These are phyloP conservation scores for Aldrovandia affinis DNA, from an alignment of 2,797 vertebrate species.

Conservation along the genomic window DNA sequence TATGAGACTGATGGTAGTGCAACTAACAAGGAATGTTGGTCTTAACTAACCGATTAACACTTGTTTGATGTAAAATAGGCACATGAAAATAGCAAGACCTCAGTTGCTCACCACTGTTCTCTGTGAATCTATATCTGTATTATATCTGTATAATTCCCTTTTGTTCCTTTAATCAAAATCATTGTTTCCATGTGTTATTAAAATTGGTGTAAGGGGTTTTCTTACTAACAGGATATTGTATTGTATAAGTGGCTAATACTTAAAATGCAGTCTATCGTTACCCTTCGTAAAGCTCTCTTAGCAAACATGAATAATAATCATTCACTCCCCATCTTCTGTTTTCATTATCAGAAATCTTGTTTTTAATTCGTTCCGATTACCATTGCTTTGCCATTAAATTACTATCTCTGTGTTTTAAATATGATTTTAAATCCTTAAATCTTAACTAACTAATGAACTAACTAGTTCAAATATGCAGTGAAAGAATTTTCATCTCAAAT, in stretches of 20 bases:
- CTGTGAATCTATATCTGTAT: too few relatives aligned
- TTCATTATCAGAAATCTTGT: neutral
- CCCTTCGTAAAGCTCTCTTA: too few relatives aligned
- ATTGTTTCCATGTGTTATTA: too few relatives aligned
- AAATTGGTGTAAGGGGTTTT: too few relatives aligned
- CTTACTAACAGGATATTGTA: too few relatives aligned
- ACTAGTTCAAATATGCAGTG: slow-evolving; percentile 23
- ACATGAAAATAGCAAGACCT: neutral
- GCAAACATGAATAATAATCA: too few relatives aligned
- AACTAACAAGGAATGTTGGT: neutral
- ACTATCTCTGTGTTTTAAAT: slow-evolving; percentile 11
- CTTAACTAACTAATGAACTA: slow-evolving; percentile 18
- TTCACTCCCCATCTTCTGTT: too few relatives aligned
- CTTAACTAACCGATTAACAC: too few relatives aligned
- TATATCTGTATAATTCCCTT: too few relatives aligned
- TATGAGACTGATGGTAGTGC: neutral
- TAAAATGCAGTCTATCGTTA: too few relatives aligned
- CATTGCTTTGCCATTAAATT: neutral
- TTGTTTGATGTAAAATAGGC: neutral
- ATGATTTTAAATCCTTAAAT: slow-evolving; percentile 24
- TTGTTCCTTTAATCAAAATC: too few relatives aligned
- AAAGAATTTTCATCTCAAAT: slow-evolving; percentile 25
- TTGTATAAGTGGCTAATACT: too few relatives aligned
- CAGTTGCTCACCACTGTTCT: neutral
- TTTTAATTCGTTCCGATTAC: neutral